Percentiles rank a stretch among this genome's conserved stretches.
Evolutionary conservation across 1,140 invertebrate species (phyloP).

Genomic region (Drosophila ercepeae): DNA sequence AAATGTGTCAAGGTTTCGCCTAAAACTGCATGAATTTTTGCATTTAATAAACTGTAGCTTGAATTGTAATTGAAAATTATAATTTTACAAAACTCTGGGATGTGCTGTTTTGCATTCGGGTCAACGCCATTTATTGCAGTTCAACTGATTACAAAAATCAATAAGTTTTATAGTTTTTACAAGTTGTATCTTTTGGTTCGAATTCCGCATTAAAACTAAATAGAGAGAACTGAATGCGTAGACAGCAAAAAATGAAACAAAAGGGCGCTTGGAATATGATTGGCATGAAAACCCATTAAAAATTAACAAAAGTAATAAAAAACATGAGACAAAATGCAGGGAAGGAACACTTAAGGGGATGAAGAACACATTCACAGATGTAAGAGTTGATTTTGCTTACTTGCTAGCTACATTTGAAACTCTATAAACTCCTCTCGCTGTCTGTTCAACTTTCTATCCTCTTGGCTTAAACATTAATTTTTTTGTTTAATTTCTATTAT

Average conservation of each 20-base stretch:
- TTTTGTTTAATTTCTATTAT: slow-evolving; percentile 46
- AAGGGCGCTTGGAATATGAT: slow-evolving; percentile 29
- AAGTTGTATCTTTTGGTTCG: slow-evolving; percentile 15
- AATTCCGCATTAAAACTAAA: slow-evolving; percentile 39
- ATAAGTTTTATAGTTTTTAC: slow-evolving; percentile 29
- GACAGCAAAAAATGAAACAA: slow-evolving; percentile 47
- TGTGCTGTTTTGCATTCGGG: slow-evolving; percentile 70
- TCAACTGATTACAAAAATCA: slow-evolving; percentile 61
- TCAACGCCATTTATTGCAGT: slow-evolving; percentile 72
- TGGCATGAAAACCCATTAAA: slow-evolving; percentile 23
- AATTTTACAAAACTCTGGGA: slow-evolving; percentile 13
- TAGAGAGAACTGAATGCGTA: slow-evolving; percentile 50
- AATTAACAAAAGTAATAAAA: slow-evolving; percentile 26
- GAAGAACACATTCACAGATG: slow-evolving; percentile 3
- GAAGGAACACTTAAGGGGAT: slow-evolving; percentile 23
- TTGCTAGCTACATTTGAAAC: slow-evolving; percentile 63
- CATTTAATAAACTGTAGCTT: slow-evolving; percentile 61
- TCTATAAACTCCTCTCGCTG: slow-evolving; percentile 7
- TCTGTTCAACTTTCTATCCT: slow-evolving; percentile 4
- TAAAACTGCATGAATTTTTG: slow-evolving; percentile 36
- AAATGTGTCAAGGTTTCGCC: slow-evolving; percentile 8
- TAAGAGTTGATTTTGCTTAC: slow-evolving; percentile 52
- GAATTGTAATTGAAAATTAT: slow-evolving; percentile 17
- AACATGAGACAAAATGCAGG: slow-evolving; percentile 16
- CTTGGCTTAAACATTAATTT: slow-evolving; percentile 46